A percentile compares a stretch with the other conserved stretches of the same genome.
These are phyloP conservation scores for Tribolium castaneum DNA, from an alignment of 1,140 invertebrate species.

Conservation along the genomic window DNA sequence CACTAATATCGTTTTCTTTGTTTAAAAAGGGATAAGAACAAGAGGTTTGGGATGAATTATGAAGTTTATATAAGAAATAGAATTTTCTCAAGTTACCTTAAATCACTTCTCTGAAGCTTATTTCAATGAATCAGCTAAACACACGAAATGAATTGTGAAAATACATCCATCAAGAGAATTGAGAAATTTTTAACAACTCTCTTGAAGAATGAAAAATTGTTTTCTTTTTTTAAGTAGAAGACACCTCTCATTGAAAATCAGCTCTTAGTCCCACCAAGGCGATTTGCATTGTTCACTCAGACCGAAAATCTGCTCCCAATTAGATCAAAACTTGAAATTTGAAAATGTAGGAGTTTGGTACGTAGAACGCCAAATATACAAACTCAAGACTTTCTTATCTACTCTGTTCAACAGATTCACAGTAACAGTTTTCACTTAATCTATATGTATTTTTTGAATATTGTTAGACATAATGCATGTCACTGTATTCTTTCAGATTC, in stretches of 20 bases:
- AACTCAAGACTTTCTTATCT: conserved; percentile 32
- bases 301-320: conserved; percentile 23
- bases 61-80: conserved; percentile 56
- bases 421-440: conserved; percentile 27
- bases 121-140: conserved; percentile 44
- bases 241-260: conserved; percentile 31
- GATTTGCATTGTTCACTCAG: conserved; percentile 14
- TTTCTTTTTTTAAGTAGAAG: conserved; percentile 39
- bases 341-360: conserved; percentile 30
- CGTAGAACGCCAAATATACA: conserved; percentile 19
- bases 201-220: conserved; percentile 51
- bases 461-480: conserved; percentile 18
- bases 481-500: conserved; percentile 7
- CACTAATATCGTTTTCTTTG: conserved; percentile 62
- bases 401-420: conserved; percentile 17
- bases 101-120: conserved; percentile 44
- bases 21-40: conserved; percentile 62
- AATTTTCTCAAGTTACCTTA: conserved; percentile 47
- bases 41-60: conserved; percentile 62
- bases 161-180: conserved; percentile 49
- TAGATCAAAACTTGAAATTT: not conserved
- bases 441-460: conserved; percentile 12
- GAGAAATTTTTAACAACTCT: conserved; percentile 53
- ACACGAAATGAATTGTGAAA: conserved; percentile 45
- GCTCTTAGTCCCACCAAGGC: conserved; percentile 13